Evolutionary conservation across 2,797 vertebrate species (phyloP).

Genomic region (Kryptolebias ocellatus): DNA sequence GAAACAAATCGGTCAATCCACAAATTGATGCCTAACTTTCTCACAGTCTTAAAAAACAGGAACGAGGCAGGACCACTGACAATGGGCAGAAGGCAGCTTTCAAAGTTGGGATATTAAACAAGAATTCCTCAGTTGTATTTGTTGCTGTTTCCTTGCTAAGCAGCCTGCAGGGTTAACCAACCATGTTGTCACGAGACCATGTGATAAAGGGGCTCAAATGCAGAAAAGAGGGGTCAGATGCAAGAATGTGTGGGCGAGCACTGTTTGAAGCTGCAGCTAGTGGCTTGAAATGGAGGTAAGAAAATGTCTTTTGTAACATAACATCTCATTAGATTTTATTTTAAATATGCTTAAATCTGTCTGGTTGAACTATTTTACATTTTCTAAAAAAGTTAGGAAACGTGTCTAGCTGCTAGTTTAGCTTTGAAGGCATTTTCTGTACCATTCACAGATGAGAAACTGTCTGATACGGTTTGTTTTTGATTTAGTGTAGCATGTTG

Average conservation of each 20-base stretch:
- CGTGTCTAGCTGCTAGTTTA: not conserved
- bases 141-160: not conserved
- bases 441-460: not conserved
- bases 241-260: constrained; percentile 46
- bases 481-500: not conserved
- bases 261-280: constrained; percentile 25
- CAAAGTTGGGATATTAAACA: not conserved
- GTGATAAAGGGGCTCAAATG: constrained; percentile 46
- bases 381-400: not conserved
- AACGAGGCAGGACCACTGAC: not conserved
- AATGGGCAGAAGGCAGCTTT: not conserved
- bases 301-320: not conserved
- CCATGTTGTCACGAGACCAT: constrained; percentile 47
- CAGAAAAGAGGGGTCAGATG: constrained; percentile 31
- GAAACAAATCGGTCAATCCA: constrained; percentile 30
- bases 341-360: not conserved
- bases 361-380: not conserved
- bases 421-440: not conserved
- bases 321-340: not conserved
- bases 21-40: constrained; percentile 30
- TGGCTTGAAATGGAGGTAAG: constrained; percentile 64
- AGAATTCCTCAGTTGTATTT: not conserved
- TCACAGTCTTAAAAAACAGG: constrained; percentile 14
- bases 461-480: not conserved
- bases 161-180: constrained; percentile 7